phyloP scores from a whole-genome alignment of 2,888 invertebrate species.

The Lasiommata megera region DNA sequence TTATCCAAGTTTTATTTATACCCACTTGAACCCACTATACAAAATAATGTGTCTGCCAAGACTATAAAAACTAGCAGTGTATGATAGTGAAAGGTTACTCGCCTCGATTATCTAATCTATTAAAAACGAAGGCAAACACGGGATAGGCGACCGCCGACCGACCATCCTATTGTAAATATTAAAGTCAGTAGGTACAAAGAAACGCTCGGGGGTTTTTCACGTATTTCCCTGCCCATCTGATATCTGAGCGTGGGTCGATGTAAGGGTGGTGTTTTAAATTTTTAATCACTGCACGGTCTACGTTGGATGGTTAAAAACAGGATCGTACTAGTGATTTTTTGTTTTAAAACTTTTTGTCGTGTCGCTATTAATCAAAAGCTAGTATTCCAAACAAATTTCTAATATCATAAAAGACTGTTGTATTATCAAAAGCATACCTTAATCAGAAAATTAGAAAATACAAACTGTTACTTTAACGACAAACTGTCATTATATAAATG shows the following conservation, averaged over 20 bases:
- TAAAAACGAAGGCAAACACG: constrained; percentile 8
- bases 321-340: not conserved
- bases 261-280: constrained; percentile 36
- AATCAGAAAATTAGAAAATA: too few relatives aligned
- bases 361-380: not conserved
- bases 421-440: too few relatives aligned
- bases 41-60: too few relatives aligned
- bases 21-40: too few relatives aligned
- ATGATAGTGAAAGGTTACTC: too few relatives aligned
- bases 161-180: constrained; percentile 7
- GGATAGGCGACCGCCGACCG: not conserved
- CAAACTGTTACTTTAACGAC: too few relatives aligned
- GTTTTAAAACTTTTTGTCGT: not conserved
- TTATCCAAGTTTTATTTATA: too few relatives aligned
- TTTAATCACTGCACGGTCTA: constrained; percentile 36
- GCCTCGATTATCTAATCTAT: constrained; percentile 8
- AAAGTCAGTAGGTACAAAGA: not conserved
- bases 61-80: too few relatives aligned
- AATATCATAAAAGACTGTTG: too few relatives aligned
- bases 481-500: too few relatives aligned
- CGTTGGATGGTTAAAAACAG: constrained; percentile 24
- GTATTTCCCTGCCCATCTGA: constrained; percentile 20
- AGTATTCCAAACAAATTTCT: too few relatives aligned
- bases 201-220: constrained; percentile 7
- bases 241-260: constrained; percentile 27